These are phyloP conservation scores for Mus spretus DNA, from an alignment of 2,797 vertebrate genomes.

Conservation along the genomic window DNA sequence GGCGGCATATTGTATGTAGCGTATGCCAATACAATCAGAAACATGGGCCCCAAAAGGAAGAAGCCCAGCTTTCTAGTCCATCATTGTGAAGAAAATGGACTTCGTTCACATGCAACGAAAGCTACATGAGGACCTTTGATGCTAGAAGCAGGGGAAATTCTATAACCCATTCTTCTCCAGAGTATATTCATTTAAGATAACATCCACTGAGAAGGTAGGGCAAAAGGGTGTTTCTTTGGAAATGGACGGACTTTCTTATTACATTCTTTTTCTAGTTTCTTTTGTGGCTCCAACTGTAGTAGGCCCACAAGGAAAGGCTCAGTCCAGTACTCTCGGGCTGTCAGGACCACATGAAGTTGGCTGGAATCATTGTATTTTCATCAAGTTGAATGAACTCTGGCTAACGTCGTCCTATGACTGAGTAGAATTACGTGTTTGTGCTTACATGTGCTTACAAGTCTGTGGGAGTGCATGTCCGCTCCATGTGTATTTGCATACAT, in stretches of 20 bases:
- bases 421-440: neutral
- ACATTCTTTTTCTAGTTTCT: accelerated
- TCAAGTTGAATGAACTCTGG: neutral
- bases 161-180: neutral
- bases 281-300: neutral
- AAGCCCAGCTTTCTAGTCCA: conserved; percentile 56
- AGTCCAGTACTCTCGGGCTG: neutral
- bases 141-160: neutral
- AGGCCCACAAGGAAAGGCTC: accelerated
- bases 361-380: neutral
- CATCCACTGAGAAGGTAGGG: neutral
- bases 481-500: neutral
- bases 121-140: neutral
- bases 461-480: neutral
- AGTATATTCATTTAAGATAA: neutral
- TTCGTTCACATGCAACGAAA: conserved; percentile 8
- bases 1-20: neutral
- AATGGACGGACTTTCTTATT: accelerated
- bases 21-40: conserved; percentile 14
- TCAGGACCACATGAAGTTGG: neutral
- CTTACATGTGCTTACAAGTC: neutral
- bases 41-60: neutral
- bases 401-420: neutral
- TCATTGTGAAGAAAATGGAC: neutral
- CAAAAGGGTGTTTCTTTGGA: neutral